Evolutionary conservation across 2,113 vertebrate species (phyloP).

Genomic region (Lynx canadensis): DNA sequence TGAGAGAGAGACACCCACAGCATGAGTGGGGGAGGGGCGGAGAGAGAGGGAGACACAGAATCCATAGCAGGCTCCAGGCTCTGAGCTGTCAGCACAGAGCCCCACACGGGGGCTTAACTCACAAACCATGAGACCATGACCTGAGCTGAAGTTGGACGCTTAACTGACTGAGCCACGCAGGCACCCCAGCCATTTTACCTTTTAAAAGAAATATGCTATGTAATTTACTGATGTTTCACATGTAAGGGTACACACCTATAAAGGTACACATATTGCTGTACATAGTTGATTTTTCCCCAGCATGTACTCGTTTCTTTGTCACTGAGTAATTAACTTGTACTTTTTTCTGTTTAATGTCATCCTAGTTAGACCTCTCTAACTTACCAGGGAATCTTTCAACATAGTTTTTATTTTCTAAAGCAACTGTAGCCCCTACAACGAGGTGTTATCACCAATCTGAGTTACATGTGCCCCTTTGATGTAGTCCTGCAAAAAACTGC

Average conservation of each 20-base stretch:
- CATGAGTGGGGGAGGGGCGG: too few species aligned
- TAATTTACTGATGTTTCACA: neutral
- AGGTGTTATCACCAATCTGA: neutral
- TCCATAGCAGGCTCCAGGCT: too few species aligned
- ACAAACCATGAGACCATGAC: too few species aligned
- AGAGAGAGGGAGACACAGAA: too few species aligned
- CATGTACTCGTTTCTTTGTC: neutral
- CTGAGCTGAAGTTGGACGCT: too few species aligned
- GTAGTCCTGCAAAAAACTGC: neutral
- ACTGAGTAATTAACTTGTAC: neutral
- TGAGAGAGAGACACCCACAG: too few species aligned
- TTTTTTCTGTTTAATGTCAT: neutral
- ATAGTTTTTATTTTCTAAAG: neutral
- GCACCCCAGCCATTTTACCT: neutral
- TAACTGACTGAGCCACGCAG: too few species aligned
- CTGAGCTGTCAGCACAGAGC: too few species aligned
- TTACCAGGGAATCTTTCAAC: neutral
- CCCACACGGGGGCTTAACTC: too few species aligned
- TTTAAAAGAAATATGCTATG: neutral
- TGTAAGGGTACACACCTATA: neutral
- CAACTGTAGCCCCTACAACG: neutral
- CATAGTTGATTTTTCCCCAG: neutral
- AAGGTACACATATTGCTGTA: neutral
- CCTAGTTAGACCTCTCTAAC: neutral
- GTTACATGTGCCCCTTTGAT: neutral